These are phyloP conservation scores for Xestia rhomboidea DNA, from an alignment of 2,888 invertebrate genomes.

Conservation along the genomic window DNA sequence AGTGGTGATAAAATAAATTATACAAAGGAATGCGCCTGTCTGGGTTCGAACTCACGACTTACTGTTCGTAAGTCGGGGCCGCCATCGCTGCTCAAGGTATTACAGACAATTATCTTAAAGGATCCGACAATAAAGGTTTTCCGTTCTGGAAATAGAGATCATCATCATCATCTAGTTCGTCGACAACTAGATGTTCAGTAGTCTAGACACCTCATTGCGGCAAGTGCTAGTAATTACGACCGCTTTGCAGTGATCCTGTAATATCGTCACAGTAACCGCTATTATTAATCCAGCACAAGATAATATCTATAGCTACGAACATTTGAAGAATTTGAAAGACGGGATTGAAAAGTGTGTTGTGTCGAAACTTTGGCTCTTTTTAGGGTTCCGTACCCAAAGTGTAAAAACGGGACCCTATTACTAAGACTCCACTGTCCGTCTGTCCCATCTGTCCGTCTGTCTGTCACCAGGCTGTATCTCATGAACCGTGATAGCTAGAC, in stretches of 20 bases:
- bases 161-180: not conserved
- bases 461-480: no score
- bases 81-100: no score
- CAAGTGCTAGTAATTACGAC: slow-evolving; percentile 15
- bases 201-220: slow-evolving; percentile 38
- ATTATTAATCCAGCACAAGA: not conserved
- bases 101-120: not conserved
- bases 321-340: not conserved
- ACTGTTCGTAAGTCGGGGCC: no score
- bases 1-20: no score
- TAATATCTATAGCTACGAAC: not conserved
- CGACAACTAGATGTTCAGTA: slow-evolving; percentile 6
- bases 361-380: not conserved
- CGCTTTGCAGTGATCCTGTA: not conserved
- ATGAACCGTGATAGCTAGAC: no score
- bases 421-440: no score
- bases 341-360: not conserved
- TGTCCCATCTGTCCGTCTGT: no score
- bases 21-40: no score
- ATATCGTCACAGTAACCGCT: not conserved
- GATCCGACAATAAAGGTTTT: slow-evolving; percentile 8
- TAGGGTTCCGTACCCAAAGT: no score
- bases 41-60: no score
- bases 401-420: no score
- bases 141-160: slow-evolving; percentile 15